phyloP scores from a whole-genome alignment of 1,140 invertebrate genomes.

The Bombus waltoni region DNA sequence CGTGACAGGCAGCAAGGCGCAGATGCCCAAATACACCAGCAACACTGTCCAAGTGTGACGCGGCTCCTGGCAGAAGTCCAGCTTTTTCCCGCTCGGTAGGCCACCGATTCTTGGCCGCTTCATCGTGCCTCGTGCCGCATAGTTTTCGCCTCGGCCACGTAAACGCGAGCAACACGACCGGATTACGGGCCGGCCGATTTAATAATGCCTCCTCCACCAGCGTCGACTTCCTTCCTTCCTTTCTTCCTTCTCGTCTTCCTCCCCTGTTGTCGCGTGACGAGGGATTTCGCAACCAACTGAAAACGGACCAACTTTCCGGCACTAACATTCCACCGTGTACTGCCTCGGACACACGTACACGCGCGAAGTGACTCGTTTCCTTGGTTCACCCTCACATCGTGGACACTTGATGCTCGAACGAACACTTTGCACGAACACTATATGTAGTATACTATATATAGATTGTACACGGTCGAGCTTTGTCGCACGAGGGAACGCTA shows the following conservation, averaged over 20 bases:
- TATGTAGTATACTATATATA: too few relatives aligned
- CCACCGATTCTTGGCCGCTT: slow-evolving; percentile 79
- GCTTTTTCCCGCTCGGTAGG: slow-evolving; percentile 73
- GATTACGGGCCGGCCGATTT: slow-evolving; percentile 73
- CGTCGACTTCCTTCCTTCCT: slow-evolving; percentile 21
- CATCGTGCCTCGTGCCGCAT: slow-evolving; percentile 78
- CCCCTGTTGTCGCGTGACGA: slow-evolving; percentile 35
- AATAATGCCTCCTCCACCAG: slow-evolving; percentile 69
- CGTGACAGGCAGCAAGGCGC: slow-evolving; percentile 73
- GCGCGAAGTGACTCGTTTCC: background rate
- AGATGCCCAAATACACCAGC: slow-evolving; percentile 75
- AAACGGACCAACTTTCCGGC: slow-evolving; percentile 1
- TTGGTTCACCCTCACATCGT: slow-evolving; percentile 3
- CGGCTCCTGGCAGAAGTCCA: slow-evolving; percentile 75
- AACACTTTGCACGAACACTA: background rate
- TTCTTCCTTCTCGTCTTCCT: slow-evolving; percentile 30
- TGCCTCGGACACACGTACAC: background rate
- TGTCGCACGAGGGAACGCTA: too few relatives aligned
- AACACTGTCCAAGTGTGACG: slow-evolving; percentile 73
- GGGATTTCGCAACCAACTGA: slow-evolving; percentile 53
- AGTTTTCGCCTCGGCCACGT: slow-evolving; percentile 78
- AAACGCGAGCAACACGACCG: slow-evolving; percentile 73
- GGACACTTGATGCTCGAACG: background rate
- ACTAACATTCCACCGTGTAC: slow-evolving; percentile 9
- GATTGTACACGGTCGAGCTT: background rate